Conservation (phyloP, 2,888 invertebrate species). For the Lissonota sp. region DNA sequence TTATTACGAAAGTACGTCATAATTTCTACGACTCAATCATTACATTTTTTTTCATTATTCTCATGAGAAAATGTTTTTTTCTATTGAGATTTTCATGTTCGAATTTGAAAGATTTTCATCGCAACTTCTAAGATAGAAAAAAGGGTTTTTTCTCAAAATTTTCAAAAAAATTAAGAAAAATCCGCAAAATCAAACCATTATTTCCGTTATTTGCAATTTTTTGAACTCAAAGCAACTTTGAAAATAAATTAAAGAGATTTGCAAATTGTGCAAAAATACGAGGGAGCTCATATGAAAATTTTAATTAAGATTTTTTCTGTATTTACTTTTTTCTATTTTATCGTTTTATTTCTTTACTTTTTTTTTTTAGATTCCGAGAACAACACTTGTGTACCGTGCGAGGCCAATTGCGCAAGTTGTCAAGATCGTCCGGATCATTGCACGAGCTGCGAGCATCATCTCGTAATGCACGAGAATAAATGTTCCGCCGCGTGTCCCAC, state of each 20-base stretch:
- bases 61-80: neutral
- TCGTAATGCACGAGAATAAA: slow-evolving; percentile 92
- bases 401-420: slow-evolving; percentile 94
- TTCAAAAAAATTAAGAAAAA: too few species aligned
- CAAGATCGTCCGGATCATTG: slow-evolving; percentile 93
- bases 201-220: too few species aligned
- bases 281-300: too few species aligned
- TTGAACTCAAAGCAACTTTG: too few species aligned
- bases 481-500: slow-evolving; percentile 94
- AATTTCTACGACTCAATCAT: neutral
- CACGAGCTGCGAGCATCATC: slow-evolving; percentile 94
- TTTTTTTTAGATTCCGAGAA: slow-evolving; percentile 86
- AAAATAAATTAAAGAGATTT: too few species aligned
- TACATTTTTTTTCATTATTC: neutral
- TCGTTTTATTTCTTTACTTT: neutral
- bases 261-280: too few species aligned
- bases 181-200: too few species aligned
- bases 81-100: too few species aligned
- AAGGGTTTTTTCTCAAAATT: too few species aligned
- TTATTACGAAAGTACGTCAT: slow-evolving; percentile 91
- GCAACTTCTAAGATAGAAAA: too few species aligned
- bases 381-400: slow-evolving; percentile 93
- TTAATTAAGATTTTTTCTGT: too few species aligned
- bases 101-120: too few species aligned
- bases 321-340: neutral